phyloP scores from a whole-genome alignment of 1,140 invertebrate species.

The Penaeus chinensis region DNA sequence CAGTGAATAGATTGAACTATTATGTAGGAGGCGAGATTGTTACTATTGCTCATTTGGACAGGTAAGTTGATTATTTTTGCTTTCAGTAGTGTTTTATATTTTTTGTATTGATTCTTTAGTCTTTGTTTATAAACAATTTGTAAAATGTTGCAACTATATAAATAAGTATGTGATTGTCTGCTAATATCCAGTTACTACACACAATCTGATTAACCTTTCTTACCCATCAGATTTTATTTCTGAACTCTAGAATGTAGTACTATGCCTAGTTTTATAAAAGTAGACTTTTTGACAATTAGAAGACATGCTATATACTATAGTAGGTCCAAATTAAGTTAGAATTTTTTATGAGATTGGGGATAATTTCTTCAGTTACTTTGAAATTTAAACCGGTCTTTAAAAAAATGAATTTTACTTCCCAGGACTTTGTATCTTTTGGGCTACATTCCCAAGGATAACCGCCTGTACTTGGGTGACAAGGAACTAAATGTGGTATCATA shows the following conservation, averaged over 20 bases:
- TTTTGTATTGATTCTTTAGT: not conserved
- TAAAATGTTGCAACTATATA: not conserved
- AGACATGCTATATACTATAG: not conserved
- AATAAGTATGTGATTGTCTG: not conserved
- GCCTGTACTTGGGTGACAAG: slow-evolving; percentile 97
- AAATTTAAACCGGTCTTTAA: not conserved
- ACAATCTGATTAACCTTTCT: too few species aligned
- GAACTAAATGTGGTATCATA: slow-evolving; percentile 95
- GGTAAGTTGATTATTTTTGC: slow-evolving; percentile 68
- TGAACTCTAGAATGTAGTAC: not conserved
- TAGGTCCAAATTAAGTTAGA: too few species aligned
- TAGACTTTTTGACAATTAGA: not conserved
- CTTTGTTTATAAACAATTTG: not conserved
- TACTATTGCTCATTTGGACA: slow-evolving; percentile 96
- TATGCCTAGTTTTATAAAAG: not conserved
- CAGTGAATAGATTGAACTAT: slow-evolving; percentile 97
- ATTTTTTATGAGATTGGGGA: too few species aligned
- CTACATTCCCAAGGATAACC: slow-evolving; percentile 96
- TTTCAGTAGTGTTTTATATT: not conserved
- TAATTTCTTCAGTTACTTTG: too few species aligned
- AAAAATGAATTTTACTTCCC: slow-evolving; percentile 49
- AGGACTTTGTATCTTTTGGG: slow-evolving; percentile 89
- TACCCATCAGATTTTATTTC: too few species aligned
- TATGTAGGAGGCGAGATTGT: slow-evolving; percentile 99
- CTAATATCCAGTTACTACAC: not conserved